These are phyloP conservation scores for Drosophila nebulosa DNA, from an alignment of 1,140 invertebrate genomes.

Conservation along the genomic window DNA sequence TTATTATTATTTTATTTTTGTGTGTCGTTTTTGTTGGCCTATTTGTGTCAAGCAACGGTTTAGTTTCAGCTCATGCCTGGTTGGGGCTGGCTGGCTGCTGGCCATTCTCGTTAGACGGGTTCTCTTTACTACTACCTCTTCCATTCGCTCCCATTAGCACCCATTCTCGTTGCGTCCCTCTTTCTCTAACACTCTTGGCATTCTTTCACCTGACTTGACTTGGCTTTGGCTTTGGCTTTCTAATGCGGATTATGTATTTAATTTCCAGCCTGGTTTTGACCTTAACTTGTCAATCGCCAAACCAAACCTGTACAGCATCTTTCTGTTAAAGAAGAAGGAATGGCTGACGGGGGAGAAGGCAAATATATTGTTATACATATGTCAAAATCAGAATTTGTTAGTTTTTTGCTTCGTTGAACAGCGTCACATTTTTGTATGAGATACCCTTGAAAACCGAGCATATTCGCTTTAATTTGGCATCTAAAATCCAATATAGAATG, in stretches of 20 bases:
- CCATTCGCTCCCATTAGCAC: background rate
- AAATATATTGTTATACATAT: background rate
- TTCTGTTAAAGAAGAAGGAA: background rate
- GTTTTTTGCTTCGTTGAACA: background rate
- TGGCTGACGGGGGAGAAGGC: background rate
- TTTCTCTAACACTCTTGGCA: slow-evolving; percentile 18
- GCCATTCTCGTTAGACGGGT: slow-evolving; percentile 67
- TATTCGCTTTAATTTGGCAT: background rate
- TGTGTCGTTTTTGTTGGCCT: slow-evolving; percentile 42
- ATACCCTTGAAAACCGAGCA: background rate
- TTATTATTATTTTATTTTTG: slow-evolving; percentile 17
- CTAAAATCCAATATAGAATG: background rate
- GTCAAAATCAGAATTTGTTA: background rate
- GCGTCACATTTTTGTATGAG: background rate
- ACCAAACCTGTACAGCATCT: background rate
- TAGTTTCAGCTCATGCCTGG: slow-evolving; percentile 45
- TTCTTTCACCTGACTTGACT: slow-evolving; percentile 42
- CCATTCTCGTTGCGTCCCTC: background rate
- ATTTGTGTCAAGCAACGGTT: slow-evolving; percentile 78
- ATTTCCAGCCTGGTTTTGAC: slow-evolving; percentile 26
- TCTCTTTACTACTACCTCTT: slow-evolving; percentile 23
- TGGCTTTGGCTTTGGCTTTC: slow-evolving; percentile 21
- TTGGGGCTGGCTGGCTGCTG: slow-evolving; percentile 25
- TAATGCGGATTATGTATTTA: slow-evolving; percentile 55
- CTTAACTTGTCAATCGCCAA: slow-evolving; percentile 36